A percentile compares a stretch with the other conserved stretches of the same genome.
phyloP scores from a whole-genome alignment of 2,113 vertebrate species.

The Strigops habroptila region DNA sequence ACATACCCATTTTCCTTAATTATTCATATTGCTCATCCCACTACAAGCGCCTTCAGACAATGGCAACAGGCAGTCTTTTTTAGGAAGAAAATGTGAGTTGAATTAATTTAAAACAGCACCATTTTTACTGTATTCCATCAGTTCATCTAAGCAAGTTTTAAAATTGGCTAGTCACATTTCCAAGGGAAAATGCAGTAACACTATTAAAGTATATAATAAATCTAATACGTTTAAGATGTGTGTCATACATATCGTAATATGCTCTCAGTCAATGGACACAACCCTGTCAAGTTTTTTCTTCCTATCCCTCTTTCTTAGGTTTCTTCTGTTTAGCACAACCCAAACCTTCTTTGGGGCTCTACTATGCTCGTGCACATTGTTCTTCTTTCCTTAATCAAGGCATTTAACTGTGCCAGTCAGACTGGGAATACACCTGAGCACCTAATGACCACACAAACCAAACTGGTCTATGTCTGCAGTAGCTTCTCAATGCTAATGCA shows the following conservation, averaged over 20 bases:
- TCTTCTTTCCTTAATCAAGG: not conserved
- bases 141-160: not conserved
- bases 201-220: not conserved
- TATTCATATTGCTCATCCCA: slow-evolving; percentile 36
- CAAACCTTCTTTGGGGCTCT: not conserved
- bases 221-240: not conserved
- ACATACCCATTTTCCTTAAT: slow-evolving; percentile 47
- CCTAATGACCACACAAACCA: not conserved
- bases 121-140: slow-evolving; percentile 24
- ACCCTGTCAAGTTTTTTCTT: not conserved
- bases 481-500: not conserved
- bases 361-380: not conserved
- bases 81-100: slow-evolving; percentile 14
- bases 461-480: not conserved
- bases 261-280: not conserved
- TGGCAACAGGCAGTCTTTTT: slow-evolving; percentile 17
- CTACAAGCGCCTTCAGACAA: slow-evolving; percentile 53
- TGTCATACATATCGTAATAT: not conserved
- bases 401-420: not conserved
- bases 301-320: not conserved
- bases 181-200: not conserved
- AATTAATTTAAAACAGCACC: slow-evolving; percentile 19
- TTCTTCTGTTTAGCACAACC: not conserved
- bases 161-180: slow-evolving; percentile 10
- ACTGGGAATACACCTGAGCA: not conserved